Base-by-base conservation (phyloP, 2,113 vertebrate genomes). In the Uropsilus gracilis region DNA sequence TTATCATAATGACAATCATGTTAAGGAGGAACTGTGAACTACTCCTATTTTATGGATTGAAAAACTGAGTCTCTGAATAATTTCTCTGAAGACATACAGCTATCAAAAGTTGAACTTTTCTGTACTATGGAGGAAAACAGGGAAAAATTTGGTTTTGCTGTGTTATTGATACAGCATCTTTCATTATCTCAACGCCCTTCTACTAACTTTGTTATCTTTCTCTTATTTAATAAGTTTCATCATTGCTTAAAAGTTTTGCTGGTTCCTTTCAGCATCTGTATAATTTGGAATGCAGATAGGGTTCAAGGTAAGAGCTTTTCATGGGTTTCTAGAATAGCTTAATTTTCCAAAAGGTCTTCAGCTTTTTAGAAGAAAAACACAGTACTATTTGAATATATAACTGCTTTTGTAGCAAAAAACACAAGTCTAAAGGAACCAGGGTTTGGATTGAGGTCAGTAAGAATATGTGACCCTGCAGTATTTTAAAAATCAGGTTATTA, bases 101-200 rank as follows among this genome's bases (percentile, higher is more conserved):
- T 81, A 92, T 88, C 63, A 88, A 93, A 55, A 12, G 3, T 8
- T 89, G 39, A 86, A 87, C 28, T 75, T 95, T 90, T 91, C 73
- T 77, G n/a, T 10, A 37, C 57, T 89, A 18, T 4, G 5, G 64
- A 94, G 28, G n/a, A 44, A 81, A 89, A 82, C 6, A 64, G 32
- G 86, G 46, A 87, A 84, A 53, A 73, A 34, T 10, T 34, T 91
- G 34, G 30, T 39, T 92, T 89, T 95, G 50, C 44, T 84, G n/a
- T 81, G 22, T 72, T 92, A 86, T 16, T 89, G 72, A 37, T 80
- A 95, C 69, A 73, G 53, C 2, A 90, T 22, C 16, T 77, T 82
- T 91, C 50, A 66, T 86, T 86, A 82, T 89, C 81, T 86, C 22
- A 91, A 46, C 8, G 48, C 24, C n/a, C 22, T 93, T 10, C 22